Percentiles rank a stretch among this genome's conserved stretches.
Conservation (phyloP, 1,140 invertebrate genomes). For the Oscheius sp. region DNA sequence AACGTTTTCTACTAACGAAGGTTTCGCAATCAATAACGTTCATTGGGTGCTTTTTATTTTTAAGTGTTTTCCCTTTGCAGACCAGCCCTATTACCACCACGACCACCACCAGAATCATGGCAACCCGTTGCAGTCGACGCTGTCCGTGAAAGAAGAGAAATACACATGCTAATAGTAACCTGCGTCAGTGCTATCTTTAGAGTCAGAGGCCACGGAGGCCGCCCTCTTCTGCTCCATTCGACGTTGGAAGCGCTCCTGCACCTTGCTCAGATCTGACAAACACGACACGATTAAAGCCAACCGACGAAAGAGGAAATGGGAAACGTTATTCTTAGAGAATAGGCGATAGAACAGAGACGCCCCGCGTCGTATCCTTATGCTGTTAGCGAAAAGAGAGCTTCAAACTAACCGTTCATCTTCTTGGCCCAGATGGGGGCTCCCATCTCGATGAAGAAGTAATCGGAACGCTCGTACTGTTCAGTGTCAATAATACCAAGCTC, state of each 20-base stretch:
- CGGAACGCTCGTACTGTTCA: slow-evolving; percentile 66
- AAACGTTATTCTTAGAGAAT: slow-evolving; percentile 18
- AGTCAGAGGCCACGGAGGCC: slow-evolving; percentile 29
- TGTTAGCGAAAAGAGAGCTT: neutral
- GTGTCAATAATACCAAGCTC: slow-evolving; percentile 64
- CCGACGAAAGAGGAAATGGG: slow-evolving; percentile 32
- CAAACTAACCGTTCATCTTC: slow-evolving; percentile 57
- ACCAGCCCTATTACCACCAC: too few species aligned
- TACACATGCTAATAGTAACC: slow-evolving; percentile 27
- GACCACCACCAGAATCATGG: too few species aligned
- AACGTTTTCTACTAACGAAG: too few species aligned
- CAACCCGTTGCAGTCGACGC: too few species aligned
- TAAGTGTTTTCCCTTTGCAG: too few species aligned
- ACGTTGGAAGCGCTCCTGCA: slow-evolving; percentile 58
- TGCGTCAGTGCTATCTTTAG: slow-evolving; percentile 27
- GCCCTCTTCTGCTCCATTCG: slow-evolving; percentile 57
- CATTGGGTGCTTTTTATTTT: too few species aligned
- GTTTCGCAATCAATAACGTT: too few species aligned
- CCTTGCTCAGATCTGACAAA: slow-evolving; percentile 54
- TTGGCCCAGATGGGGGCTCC: slow-evolving; percentile 56
- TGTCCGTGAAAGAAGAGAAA: too few species aligned
- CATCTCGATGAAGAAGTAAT: slow-evolving; percentile 60
- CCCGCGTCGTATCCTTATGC: neutral
- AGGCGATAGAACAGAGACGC: slow-evolving; percentile 10
- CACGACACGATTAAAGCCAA: slow-evolving; percentile 34